A percentile compares a stretch with the other conserved stretches of the same genome.
These are phyloP conservation scores for Nasonovia ribisnigri DNA, from an alignment of 2,888 invertebrate genomes.

Conservation along the genomic window DNA sequence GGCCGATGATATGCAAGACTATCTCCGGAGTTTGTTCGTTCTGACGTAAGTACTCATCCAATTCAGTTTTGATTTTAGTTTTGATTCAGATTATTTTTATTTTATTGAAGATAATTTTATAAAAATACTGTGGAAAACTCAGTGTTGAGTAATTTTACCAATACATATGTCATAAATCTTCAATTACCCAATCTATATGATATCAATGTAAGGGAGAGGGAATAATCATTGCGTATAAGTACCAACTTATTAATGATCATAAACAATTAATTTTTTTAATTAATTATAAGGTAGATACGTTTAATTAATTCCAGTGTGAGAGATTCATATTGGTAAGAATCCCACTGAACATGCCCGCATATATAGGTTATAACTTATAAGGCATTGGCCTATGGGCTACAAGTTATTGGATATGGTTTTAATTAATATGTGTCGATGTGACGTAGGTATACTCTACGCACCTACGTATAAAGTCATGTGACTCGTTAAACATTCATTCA, in stretches of 20 bases:
- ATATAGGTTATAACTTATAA: not conserved
- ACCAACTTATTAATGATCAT: not conserved
- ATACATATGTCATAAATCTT: not conserved
- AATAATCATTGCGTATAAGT: not conserved
- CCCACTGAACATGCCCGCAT: not conserved
- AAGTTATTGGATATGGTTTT: not conserved
- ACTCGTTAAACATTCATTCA: slow-evolving; percentile 17
- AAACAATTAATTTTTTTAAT: not conserved
- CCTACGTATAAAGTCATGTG: slow-evolving; percentile 15
- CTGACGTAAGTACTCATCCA: slow-evolving; percentile 74
- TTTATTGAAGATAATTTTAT: not conserved
- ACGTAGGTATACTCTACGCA: not conserved
- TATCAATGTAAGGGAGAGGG: not conserved
- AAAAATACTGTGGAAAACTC: not conserved
- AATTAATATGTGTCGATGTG: slow-evolving; percentile 14
- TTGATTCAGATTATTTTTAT: not conserved
- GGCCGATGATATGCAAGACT: slow-evolving; percentile 78
- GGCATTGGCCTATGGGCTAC: not conserved
- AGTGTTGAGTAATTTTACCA: not conserved
- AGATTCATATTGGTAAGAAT: not conserved
- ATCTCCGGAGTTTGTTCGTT: slow-evolving; percentile 76
- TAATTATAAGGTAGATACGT: not conserved
- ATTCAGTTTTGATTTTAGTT: not conserved
- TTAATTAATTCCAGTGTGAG: not conserved
- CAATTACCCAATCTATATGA: not conserved